phyloP scores from a whole-genome alignment of 2,113 vertebrate genomes.

The Poicephalus meyeri region DNA sequence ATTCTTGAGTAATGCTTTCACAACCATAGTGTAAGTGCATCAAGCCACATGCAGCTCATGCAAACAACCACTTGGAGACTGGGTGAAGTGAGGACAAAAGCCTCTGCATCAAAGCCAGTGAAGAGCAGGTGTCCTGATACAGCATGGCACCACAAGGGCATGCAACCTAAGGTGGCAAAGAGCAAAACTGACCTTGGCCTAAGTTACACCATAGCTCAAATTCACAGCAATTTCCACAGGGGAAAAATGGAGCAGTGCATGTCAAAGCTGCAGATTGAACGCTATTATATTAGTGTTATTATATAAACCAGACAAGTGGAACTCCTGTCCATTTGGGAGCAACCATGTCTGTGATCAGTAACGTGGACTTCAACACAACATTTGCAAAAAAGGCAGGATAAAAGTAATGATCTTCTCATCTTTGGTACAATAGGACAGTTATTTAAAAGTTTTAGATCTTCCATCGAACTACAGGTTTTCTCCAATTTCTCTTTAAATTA shows the following conservation, averaged over 20 bases:
- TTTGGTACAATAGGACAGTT: neutral
- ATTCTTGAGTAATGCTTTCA: neutral
- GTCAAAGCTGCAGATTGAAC: too few relatives aligned
- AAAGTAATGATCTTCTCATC: neutral
- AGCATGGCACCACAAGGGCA: neutral
- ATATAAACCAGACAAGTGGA: neutral
- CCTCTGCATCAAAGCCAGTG: neutral
- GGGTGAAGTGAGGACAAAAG: too few relatives aligned
- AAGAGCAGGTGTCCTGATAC: neutral
- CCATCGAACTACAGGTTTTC: neutral
- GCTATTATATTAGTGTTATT: too few relatives aligned
- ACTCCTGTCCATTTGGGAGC: neutral
- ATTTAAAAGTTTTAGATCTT: neutral
- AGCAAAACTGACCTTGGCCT: neutral
- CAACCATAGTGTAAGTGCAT: accelerated
- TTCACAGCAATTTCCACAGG: neutral
- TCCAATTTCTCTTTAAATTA: neutral
- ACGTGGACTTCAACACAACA: accelerated
- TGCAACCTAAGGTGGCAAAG: too few relatives aligned
- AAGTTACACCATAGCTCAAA: neutral
- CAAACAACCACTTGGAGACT: neutral
- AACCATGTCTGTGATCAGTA: neutral
- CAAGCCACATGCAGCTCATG: neutral
- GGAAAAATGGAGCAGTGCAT: accelerated
- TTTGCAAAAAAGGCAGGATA: neutral